Evolutionary conservation across 2,888 invertebrate genomes (phyloP).

Genomic region (Amphiduros pacificus): DNA sequence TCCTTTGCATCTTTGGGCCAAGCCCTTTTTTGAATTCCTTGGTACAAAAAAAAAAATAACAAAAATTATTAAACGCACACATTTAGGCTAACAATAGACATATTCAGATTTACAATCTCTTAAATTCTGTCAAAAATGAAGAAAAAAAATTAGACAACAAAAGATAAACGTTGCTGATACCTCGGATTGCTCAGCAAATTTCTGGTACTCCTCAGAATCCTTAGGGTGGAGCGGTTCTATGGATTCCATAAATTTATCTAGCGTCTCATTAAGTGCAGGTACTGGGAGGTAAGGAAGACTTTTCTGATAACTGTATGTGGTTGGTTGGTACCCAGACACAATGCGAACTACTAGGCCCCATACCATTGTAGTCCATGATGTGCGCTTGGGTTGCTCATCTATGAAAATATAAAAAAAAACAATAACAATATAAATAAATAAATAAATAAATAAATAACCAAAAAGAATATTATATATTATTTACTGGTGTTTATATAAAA

Average conservation of each 20-base stretch:
- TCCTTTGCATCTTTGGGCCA: constrained; percentile 59
- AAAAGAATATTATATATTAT: too few relatives aligned
- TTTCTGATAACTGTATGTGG: constrained; percentile 50
- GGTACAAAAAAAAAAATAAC: too few relatives aligned
- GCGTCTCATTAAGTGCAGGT: constrained; percentile 45
- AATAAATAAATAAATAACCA: too few relatives aligned
- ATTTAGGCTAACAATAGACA: background rate
- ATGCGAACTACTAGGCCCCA: constrained; percentile 55
- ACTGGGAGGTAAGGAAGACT: constrained; percentile 50
- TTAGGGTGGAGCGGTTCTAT: constrained; percentile 59
- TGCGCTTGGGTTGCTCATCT: constrained; percentile 23
- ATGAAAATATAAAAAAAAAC: background rate
- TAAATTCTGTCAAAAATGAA: background rate
- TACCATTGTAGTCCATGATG: constrained; percentile 53
- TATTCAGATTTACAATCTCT: background rate
- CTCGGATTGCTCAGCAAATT: constrained; percentile 53
- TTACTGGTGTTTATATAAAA: too few relatives aligned
- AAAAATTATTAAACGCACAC: too few relatives aligned
- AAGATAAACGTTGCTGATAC: too few relatives aligned
- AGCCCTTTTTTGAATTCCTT: constrained; percentile 57
- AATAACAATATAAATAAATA: too few relatives aligned
- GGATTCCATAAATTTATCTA: constrained; percentile 56
- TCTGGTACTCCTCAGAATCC: constrained; percentile 48
- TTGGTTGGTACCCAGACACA: constrained; percentile 46
- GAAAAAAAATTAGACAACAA: background rate